These are phyloP conservation scores for Pharmacophagus antenor DNA, from an alignment of 2,888 invertebrate genomes.

Conservation along the genomic window DNA sequence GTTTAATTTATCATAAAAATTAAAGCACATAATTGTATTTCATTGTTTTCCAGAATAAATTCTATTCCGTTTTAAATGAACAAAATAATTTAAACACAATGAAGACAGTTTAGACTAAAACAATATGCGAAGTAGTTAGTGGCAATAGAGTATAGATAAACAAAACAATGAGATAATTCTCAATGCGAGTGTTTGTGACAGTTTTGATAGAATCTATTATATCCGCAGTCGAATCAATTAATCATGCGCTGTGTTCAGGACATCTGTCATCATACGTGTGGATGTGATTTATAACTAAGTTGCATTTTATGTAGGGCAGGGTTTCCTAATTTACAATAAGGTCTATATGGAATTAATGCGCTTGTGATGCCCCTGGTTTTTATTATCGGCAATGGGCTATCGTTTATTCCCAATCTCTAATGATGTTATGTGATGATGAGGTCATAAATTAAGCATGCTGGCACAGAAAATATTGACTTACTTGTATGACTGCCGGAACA, in stretches of 20 bases:
- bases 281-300: not conserved
- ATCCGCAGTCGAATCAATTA: slow-evolving; percentile 20
- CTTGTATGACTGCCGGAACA: too few relatives aligned
- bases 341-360: not conserved
- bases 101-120: not conserved
- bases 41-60: not conserved
- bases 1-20: too few relatives aligned
- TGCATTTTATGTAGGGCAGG: not conserved
- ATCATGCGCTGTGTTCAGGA: slow-evolving; percentile 10
- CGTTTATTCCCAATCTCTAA: too few relatives aligned
- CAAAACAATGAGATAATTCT: slow-evolving; percentile 13
- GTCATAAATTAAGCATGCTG: too few relatives aligned
- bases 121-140: slow-evolving; percentile 1
- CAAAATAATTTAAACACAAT: not conserved
- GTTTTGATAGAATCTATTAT: slow-evolving; percentile 21
- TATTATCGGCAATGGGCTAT: too few relatives aligned
- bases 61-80: not conserved
- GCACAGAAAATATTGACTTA: too few relatives aligned
- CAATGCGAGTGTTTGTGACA: slow-evolving; percentile 14
- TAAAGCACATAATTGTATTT: not conserved
- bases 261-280: slow-evolving; percentile 5
- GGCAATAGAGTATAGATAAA: not conserved
- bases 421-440: too few relatives aligned
- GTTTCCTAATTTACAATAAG: not conserved
- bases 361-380: too few relatives aligned